Evolutionary conservation across 92 coral and sea anemone genomes (phyloP), one percentile per base, ranked within the genome.

Genomic region (Meandrina meandrites): DNA sequence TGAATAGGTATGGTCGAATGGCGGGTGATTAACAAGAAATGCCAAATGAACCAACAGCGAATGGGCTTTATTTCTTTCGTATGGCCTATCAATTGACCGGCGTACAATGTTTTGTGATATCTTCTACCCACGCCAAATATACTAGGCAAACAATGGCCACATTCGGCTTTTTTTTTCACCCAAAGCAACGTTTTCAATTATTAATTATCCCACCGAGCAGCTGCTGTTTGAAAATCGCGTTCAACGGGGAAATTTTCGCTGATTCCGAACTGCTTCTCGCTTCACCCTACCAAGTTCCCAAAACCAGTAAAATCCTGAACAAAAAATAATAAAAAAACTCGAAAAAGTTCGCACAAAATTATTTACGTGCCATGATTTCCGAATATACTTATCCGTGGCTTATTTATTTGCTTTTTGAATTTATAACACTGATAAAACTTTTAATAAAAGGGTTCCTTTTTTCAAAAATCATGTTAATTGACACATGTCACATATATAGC

Each of bases 101-200:
- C 21, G 78, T 50, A 48, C 79, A 83, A n/a, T 83, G 86, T 83
- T 83, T 83, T 70, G 79, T 31, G 86, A 48, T 85, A 85, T 34
- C 36, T 42, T 5, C 86, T 27, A 62, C 90, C 92, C 92, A 90
- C 90, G 90, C 92, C 81, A 82, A 86, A 90, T 54, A 62, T 36
- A 77, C 81, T 58, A n/a, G 22, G 79, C 47, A 77, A 90, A 90
- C 92, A 90, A 90, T 64, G 70, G 53, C 50, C 40, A 27, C 84
- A 80, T 80, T 76, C 31, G 78, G 42, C 75, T 79, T 75, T 78
- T 75, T 78, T 75, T 78, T 64, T 62, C 71, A 50, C 74, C 84
- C 75, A 66, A 82, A 81, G 79, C 57, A 74, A 47, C 81, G 76
- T 90, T 64, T 81, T 90, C 83, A 90, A 90, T 90, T 90, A 90